phyloP scores from a whole-genome alignment of 2,113 vertebrate genomes.

The Strix uralensis region DNA sequence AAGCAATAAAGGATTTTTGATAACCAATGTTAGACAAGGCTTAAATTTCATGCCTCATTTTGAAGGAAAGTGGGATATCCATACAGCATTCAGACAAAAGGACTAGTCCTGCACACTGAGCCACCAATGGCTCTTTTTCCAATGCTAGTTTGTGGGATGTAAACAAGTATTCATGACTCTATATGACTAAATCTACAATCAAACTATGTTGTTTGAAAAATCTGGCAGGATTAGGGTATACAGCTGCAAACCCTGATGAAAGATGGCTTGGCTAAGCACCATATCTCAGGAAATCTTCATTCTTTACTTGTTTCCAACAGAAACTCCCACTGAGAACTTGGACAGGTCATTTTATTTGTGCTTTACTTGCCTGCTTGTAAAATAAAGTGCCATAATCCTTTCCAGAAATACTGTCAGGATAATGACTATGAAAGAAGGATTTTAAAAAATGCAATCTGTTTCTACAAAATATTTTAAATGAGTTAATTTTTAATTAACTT shows the following conservation, averaged over 20 bases:
- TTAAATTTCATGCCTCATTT: not conserved
- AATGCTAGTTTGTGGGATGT: not conserved
- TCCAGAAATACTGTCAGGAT: not conserved
- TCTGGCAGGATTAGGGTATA: not conserved
- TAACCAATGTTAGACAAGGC: not conserved
- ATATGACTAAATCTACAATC: not conserved
- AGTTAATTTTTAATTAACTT: not conserved
- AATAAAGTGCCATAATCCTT: not conserved
- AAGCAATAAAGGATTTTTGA: not conserved
- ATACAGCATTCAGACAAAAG: not conserved
- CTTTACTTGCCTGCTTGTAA: not conserved
- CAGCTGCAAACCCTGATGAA: not conserved
- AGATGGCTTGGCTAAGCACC: not conserved
- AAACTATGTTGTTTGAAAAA: not conserved
- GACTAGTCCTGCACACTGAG: rapidly evolving
- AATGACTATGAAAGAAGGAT: not conserved
- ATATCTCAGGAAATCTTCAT: not conserved
- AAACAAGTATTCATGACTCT: not conserved
- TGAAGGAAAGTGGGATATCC: not conserved
- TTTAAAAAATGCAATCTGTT: not conserved
- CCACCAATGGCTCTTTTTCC: not conserved
- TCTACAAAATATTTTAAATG: not conserved
- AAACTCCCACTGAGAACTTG: not conserved
- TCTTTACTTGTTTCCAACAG: not conserved
- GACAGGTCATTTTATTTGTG: not conserved